These are phyloP conservation scores for Pocillopora meandrina DNA, from an alignment of 92 coral and sea anemone genomes.

Conservation along the genomic window DNA sequence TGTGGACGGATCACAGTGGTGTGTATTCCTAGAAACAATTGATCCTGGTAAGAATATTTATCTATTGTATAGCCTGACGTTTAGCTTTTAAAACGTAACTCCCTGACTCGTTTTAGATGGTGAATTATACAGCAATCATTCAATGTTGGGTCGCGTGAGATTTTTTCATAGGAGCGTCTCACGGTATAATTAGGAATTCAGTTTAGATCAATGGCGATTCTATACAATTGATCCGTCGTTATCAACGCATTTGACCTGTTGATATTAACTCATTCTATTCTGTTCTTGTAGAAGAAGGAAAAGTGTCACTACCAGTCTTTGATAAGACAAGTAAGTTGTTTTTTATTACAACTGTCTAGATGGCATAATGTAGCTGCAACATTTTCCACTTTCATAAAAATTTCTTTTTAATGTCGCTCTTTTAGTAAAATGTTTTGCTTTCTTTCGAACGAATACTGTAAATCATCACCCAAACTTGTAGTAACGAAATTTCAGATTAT, in stretches of 20 bases:
- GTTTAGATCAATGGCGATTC: not conserved
- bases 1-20: constrained; percentile 80
- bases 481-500: no score
- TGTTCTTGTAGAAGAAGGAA: constrained; percentile 65
- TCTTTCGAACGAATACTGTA: not conserved
- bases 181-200: no score
- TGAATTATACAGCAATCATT: no score
- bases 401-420: not conserved
- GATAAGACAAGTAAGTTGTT: constrained; percentile 82
- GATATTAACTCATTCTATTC: not conserved
- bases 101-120: not conserved
- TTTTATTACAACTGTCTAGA: not conserved
- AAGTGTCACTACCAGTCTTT: constrained; percentile 73
- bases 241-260: not conserved
- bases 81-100: not conserved
- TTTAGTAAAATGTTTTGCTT: not conserved
- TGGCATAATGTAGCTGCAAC: no score
- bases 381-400: no score
- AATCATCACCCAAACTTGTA: no score
- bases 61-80: not conserved
- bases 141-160: no score
- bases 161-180: no score
- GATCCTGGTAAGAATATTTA: constrained; percentile 79
- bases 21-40: constrained; percentile 83
- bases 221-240: not conserved